A percentile compares a stretch with the other conserved stretches of the same genome.
These are phyloP conservation scores for Coregonus sp. DNA, from an alignment of 2,797 vertebrate genomes.

Conservation along the genomic window DNA sequence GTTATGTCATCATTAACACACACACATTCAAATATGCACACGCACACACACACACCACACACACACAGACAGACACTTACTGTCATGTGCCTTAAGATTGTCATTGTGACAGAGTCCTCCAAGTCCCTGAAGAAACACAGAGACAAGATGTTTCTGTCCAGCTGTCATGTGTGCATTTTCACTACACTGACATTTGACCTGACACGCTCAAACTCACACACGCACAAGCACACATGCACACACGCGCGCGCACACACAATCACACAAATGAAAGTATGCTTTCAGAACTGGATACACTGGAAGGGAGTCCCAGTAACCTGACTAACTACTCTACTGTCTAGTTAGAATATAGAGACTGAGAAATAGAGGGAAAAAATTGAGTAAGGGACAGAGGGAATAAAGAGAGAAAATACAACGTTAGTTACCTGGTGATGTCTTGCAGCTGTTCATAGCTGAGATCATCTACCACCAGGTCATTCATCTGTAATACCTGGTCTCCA, in stretches of 20 bases:
- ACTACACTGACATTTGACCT: constrained; percentile 47
- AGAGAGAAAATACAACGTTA: background rate
- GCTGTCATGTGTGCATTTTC: constrained; percentile 51
- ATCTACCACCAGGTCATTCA: constrained; percentile 82
- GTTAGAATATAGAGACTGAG: constrained; percentile 11
- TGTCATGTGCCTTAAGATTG: constrained; percentile 85
- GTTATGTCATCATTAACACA: background rate
- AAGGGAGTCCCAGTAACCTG: too few species aligned
- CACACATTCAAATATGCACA: constrained; percentile 5
- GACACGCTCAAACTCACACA: constrained; percentile 20
- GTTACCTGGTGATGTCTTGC: constrained; percentile 84
- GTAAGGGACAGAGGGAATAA: constrained; percentile 17
- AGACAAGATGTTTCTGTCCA: constrained; percentile 43
- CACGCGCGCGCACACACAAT: background rate
- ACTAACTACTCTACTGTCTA: background rate
- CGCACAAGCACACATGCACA: constrained; percentile 13
- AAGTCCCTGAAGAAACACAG: constrained; percentile 79
- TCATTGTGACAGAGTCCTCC: constrained; percentile 86
- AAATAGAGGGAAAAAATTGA: constrained; percentile 20
- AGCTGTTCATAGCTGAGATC: constrained; percentile 80
- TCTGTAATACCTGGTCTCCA: constrained; percentile 88
- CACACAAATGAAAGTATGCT: constrained; percentile 15
- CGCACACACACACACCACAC: constrained; percentile 2
- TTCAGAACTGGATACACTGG: constrained; percentile 13
- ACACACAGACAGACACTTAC: constrained; percentile 63